Conservation (phyloP, 2,888 invertebrate species). For the Scaptomyza cyrtandrae region DNA sequence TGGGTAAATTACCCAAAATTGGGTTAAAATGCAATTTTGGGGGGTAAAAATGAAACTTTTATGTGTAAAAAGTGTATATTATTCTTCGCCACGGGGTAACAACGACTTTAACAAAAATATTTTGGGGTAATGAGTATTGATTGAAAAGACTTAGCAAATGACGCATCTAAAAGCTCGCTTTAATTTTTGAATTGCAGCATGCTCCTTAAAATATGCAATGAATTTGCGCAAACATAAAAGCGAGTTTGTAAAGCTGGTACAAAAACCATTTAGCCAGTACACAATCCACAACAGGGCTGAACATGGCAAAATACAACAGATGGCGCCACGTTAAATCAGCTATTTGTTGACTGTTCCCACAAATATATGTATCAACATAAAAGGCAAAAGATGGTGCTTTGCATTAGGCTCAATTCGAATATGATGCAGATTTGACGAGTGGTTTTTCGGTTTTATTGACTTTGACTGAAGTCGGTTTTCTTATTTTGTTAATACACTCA, state of each 20-base stretch:
- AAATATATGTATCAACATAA: background rate
- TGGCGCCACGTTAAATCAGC: background rate
- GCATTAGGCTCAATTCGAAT: background rate
- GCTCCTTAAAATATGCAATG: slow-evolving; percentile 15
- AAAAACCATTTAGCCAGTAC: slow-evolving; percentile 7
- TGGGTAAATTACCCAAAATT: no score
- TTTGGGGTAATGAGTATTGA: no score
- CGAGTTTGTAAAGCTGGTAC: background rate
- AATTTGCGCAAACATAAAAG: background rate
- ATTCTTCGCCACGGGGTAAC: no score
- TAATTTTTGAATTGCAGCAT: background rate
- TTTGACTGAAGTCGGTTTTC: no score
- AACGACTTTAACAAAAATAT: no score
- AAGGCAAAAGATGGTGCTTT: slow-evolving; percentile 4
- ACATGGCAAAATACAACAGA: background rate
- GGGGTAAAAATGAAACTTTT: no score
- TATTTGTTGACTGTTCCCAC: background rate
- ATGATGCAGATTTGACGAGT: no score
- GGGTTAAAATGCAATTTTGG: no score
- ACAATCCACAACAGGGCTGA: background rate
- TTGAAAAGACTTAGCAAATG: no score
- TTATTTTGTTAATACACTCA: slow-evolving; percentile 84
- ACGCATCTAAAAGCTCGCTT: slow-evolving; percentile 2
- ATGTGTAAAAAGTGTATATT: no score
- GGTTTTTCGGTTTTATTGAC: no score